Evolutionary conservation across 2,888 invertebrate genomes (phyloP), one percentile per base, ranked within the genome.

Genomic region (Caenorhabditis afra): DNA sequence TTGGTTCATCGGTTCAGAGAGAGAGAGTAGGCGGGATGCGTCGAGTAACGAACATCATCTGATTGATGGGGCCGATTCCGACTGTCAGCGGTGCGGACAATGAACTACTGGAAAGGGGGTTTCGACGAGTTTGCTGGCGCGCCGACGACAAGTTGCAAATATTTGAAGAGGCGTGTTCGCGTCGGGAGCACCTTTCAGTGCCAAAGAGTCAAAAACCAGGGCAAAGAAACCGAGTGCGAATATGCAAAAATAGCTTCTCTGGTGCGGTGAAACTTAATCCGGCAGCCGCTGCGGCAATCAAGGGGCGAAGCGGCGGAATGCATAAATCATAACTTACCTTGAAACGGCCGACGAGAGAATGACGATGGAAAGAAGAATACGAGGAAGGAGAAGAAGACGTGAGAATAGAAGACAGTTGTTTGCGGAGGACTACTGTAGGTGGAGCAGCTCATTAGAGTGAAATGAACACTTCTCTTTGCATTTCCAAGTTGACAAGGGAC

Each of bases 271-370:
- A 73, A 73, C 73, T 58, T 73, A 64, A 73, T 73, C 73, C 57
- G 35, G 39, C n/a, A n/a, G n/a, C 39, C n/a, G 52, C 39, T 41
- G 44, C 23, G 57, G 73, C 71, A 55, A 71, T 71, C 47, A 71
- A 71, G 44, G 47, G 47, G 22, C 35, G 18, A n/a, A 52, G 29
- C n/a, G 29, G 45, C 44, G 47, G 64, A 22, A 73, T 73, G 45
- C 73, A 73, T 73, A 73, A 73, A 73, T 73, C 73, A 73, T 73
- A 57, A 61, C 61, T 55, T 68, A 59, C 44, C 41, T 37, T 18
- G 47, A 11, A 37, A 12, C 4, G 3, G n/a, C n/a, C n/a, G n/a
- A n/a, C n/a, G n/a, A 18, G n/a, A 35, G 49, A 37, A 50, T 47
- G 7, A 29, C 4, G 7, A 29, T 3, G 7, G 7, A 29, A 29